Evolutionary conservation across 2,888 invertebrate genomes (phyloP).

Genomic region (Nematopogon swammerdamellus): DNA sequence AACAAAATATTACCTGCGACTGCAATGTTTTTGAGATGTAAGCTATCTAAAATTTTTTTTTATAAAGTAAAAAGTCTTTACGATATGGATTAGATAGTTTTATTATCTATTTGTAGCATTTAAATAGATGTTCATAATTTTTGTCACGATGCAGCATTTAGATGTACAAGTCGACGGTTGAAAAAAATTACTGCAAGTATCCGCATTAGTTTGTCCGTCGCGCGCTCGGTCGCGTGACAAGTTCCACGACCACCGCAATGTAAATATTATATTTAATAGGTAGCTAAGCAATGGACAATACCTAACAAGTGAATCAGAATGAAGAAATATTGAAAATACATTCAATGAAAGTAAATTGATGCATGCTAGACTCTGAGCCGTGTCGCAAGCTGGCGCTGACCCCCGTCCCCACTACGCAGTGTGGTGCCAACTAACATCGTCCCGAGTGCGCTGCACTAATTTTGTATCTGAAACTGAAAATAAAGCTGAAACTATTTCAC

Average conservation of each 20-base stretch:
- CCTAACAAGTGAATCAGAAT: slow-evolving; percentile 44
- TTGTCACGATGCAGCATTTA: slow-evolving; percentile 39
- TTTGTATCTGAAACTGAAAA: too few relatives aligned
- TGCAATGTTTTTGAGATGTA: not conserved
- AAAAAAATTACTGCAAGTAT: slow-evolving; percentile 1
- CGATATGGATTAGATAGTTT: slow-evolving; percentile 40
- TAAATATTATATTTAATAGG: slow-evolving; percentile 48
- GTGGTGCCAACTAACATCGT: too few relatives aligned
- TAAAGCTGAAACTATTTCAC: too few relatives aligned
- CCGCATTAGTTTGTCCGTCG: not conserved
- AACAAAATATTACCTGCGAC: not conserved
- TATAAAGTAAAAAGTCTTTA: slow-evolving; percentile 34
- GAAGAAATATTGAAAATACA: slow-evolving; percentile 47
- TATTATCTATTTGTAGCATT: slow-evolving; percentile 44
- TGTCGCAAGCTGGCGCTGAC: too few relatives aligned
- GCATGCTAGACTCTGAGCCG: slow-evolving; percentile 28
- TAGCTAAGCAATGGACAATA: slow-evolving; percentile 54
- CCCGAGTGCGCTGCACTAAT: too few relatives aligned
- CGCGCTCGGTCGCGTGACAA: not conserved
- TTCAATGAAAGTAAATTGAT: slow-evolving; percentile 42
- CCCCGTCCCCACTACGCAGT: too few relatives aligned
- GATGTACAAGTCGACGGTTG: slow-evolving; percentile 12
- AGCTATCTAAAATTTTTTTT: slow-evolving; percentile 6
- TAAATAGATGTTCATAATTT: slow-evolving; percentile 52
- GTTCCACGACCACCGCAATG: slow-evolving; percentile 14